These are phyloP conservation scores for Xenopus petersii DNA, from an alignment of 2,797 vertebrate genomes.

Conservation along the genomic window DNA sequence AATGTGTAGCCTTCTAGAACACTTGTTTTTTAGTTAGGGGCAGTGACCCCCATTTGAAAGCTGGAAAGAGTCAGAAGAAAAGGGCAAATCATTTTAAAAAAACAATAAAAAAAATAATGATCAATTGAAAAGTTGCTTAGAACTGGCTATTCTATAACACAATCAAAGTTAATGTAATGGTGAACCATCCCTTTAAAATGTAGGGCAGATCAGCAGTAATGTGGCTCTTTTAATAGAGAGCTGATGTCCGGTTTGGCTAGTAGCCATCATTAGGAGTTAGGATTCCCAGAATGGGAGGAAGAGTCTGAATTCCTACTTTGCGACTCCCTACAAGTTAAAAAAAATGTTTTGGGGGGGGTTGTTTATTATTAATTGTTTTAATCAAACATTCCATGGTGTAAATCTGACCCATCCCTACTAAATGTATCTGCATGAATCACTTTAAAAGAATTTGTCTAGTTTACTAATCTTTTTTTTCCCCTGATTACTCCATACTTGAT, in stretches of 20 bases:
- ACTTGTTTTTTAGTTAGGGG: no score
- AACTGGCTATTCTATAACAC: no score
- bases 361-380: slow-evolving; percentile 9
- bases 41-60: no score
- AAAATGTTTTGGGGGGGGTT: neutral
- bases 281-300: neutral
- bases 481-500: neutral
- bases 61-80: no score
- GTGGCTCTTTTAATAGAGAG: neutral
- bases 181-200: neutral
- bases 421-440: neutral
- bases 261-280: neutral
- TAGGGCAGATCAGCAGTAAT: neutral
- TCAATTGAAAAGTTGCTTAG: no score
- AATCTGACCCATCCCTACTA: slow-evolving; percentile 1
- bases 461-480: fast-evolving
- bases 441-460: fast-evolving
- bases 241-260: neutral
- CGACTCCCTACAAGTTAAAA: neutral
- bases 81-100: no score
- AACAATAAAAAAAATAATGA: no score
- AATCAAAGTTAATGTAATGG: no score
- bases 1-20: no score
- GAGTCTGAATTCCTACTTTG: neutral
- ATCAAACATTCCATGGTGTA: slow-evolving; percentile 35